Evolutionary conservation across 2,888 invertebrate genomes (phyloP), one percentile per base, ranked within the genome.

Genomic region (Drosophila kokeensis): DNA sequence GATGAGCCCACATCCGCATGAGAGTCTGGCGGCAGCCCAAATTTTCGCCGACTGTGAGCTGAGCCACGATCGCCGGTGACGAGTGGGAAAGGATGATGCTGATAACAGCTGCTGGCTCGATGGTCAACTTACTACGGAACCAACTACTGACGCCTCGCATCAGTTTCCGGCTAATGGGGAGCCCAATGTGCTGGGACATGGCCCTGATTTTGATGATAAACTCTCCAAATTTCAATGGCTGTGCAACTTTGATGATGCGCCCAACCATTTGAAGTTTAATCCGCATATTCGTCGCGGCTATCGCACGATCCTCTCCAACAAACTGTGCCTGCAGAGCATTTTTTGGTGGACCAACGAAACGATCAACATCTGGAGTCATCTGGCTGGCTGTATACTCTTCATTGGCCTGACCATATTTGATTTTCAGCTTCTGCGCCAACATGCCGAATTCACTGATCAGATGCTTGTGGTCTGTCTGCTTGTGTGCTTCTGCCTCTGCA

Each of bases 261-360:
- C 98, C 6, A 95, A 94, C 66, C 97, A 97, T 93, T 94, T 98
- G 67, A 96, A 97, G 92, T 97, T 97, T 89, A 98, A 98, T 93
- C 97, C 96, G 5, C 98, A 94, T 91, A 98, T 98, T 81, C 94
- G 95, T 73, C 95, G 95, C 81, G 98, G 98, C 13, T 98, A 98
- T 92, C 95, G 98, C 89, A 96, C 96, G 86, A 95, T 96, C 81
- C 94, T 98, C 61, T 96, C 96, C 8, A 96, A 96, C n/a, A 95
- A 95, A 92, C 94, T 97, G 83, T 98, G 98, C 91, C 94, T 98
- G 92, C 97, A 97, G 94, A 98, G 98, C 93, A 94, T 98, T 91
- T 98, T 99, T 94, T 97, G 98, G 96, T 98, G 98, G 98, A 98
- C 97, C 65, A 99, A 99, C 93, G 99, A 99, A 93, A 99, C 98